Evolutionary conservation across 2,797 vertebrate genomes (phyloP), one percentile per base, ranked within the genome.

Genomic region (Chaetodon trifasciatus): DNA sequence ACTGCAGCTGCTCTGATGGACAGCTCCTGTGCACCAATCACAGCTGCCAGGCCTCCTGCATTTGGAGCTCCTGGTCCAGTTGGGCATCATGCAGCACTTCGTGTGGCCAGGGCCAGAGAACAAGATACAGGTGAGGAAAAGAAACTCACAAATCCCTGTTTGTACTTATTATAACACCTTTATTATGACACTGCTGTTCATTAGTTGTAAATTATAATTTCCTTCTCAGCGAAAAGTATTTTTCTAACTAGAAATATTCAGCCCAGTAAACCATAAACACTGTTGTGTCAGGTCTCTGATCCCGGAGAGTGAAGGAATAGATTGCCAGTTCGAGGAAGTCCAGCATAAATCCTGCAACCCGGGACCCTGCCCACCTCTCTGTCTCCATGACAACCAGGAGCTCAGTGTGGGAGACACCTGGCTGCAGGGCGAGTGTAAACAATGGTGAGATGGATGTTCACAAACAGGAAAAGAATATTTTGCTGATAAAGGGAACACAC

Each of bases 41-140:
- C 84, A 94, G 86, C 92, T 98, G 97, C 80, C 84, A 91, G 37
- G 7, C 69, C 9, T 15, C 76, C 63, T 98, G 97, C 17, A 24
- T 53, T 0, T 98, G 97, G 97, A 97, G 97, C 81, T 94, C 80
- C 70, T 98, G 97, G 97, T 97, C 97, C 21, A 91, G 91, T 40
- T 98, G 97, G 97, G 95, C 97, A 0, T 76, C 79, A 3, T 98
- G 97, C 86, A 98, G 97, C 19, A 74, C 86, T 50, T 96, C 96
- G 13, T 98, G 97, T 74, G 96, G 95, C 28, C 86, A 46, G 0
- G 94, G 95, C 56, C 93, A 89, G 64, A 96, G 94, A 82, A 96
- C 95, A 12, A 96, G 96, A 66, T 97, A 97, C 93, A 95, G 97
- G 97, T 97, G 67, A 58, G 76, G 10, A 47, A 19, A 28, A 24